Conservation (phyloP, 1,140 invertebrate genomes). For the Druon quercuslanigerum region DNA sequence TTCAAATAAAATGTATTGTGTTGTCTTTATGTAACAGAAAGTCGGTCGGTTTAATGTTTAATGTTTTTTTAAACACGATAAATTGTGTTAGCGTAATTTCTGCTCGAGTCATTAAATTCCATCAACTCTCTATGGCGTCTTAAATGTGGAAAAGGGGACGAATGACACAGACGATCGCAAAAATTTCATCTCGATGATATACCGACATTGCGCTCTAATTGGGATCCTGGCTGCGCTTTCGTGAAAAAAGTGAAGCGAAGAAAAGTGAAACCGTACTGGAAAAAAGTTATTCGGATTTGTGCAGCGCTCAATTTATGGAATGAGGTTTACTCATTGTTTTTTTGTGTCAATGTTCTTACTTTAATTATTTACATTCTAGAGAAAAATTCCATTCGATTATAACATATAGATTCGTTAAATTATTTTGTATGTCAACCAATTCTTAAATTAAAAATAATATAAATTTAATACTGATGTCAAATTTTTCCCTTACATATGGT, state of each 20-base stretch:
- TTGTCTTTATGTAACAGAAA: too few species aligned
- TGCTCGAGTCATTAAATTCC: constrained; percentile 5
- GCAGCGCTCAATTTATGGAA: constrained; percentile 8
- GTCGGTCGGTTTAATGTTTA: not conserved
- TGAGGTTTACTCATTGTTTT: not conserved
- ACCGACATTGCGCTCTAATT: constrained; percentile 25
- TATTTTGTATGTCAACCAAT: too few species aligned
- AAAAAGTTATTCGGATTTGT: constrained; percentile 22
- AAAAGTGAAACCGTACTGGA: constrained; percentile 16
- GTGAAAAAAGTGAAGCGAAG: not conserved
- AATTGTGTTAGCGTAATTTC: not conserved
- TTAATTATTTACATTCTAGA: not conserved
- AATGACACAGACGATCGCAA: constrained; percentile 26
- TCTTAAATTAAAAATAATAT: too few species aligned
- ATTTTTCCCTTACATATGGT: too few species aligned
- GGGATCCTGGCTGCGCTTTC: constrained; percentile 15
- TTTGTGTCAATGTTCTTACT: not conserved
- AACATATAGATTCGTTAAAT: too few species aligned
- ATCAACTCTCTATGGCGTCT: not conserved
- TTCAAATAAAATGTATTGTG: too few species aligned
- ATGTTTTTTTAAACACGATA: not conserved
- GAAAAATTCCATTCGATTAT: not conserved
- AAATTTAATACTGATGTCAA: too few species aligned
- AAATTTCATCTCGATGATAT: constrained; percentile 21
- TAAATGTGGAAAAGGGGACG: constrained; percentile 23